Evolutionary conservation across 1,140 invertebrate genomes (phyloP).

Genomic region (Trichonephila clavata): DNA sequence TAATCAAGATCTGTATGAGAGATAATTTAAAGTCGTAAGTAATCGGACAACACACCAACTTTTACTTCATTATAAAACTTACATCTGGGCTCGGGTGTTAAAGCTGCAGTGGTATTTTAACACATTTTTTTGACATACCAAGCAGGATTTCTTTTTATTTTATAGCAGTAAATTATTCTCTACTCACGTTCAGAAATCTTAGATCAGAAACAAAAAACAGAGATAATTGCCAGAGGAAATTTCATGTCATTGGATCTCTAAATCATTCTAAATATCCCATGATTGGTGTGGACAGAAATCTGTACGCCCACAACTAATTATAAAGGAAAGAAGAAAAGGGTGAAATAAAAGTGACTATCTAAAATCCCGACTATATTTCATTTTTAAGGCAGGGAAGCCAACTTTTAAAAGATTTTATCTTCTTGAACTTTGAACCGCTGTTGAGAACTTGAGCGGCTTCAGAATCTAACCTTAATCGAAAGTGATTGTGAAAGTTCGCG

Average conservation of each 20-base stretch:
- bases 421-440: not conserved
- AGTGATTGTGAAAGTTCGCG: not conserved
- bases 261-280: not conserved
- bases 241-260: not conserved
- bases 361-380: not conserved
- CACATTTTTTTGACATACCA: not conserved
- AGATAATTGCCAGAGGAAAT: not conserved
- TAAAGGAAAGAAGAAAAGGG: not conserved
- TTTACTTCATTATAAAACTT: not conserved
- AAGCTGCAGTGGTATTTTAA: not conserved
- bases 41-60: not conserved
- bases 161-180: not conserved
- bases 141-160: not conserved
- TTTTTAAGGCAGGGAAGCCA: not conserved
- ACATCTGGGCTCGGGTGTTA: not conserved
- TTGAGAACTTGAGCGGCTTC: not conserved
- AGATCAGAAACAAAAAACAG: not conserved
- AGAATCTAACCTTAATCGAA: not conserved
- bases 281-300: not conserved
- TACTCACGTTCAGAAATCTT: not conserved
- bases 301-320: constrained; percentile 4
- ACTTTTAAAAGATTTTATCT: constrained; percentile 8
- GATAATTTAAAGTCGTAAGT: not conserved
- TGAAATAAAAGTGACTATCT: not conserved
- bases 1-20: too few relatives aligned